These are phyloP conservation scores for Gortyna flavago DNA, from an alignment of 2,888 invertebrate species.

Conservation along the genomic window DNA sequence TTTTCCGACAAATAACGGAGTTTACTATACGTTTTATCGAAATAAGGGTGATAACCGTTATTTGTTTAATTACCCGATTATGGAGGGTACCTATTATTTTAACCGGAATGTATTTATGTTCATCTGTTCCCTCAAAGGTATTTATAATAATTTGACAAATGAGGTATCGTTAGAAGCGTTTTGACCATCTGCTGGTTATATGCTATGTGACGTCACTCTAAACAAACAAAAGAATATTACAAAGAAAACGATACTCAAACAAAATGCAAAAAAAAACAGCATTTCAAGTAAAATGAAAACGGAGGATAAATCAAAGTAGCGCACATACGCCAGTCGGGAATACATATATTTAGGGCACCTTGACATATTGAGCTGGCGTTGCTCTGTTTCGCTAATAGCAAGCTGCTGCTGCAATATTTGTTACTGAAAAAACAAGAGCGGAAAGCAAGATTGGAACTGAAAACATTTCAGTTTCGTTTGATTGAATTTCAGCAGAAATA, in stretches of 20 bases:
- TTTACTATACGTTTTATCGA: neutral
- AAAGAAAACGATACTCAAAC: neutral
- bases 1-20: neutral
- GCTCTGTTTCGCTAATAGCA: slow-evolving; percentile 48
- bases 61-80: too few species aligned
- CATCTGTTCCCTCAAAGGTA: too few species aligned
- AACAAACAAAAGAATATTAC: too few species aligned
- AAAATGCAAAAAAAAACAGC: slow-evolving; percentile 9
- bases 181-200: too few species aligned
- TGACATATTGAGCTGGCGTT: slow-evolving; percentile 78
- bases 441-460: slow-evolving; percentile 20
- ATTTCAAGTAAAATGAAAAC: slow-evolving; percentile 42
- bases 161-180: too few species aligned
- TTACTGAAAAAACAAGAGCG: slow-evolving; percentile 56
- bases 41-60: neutral
- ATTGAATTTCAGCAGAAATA: slow-evolving; percentile 35
- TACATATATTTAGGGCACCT: slow-evolving; percentile 82
- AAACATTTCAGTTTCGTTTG: slow-evolving; percentile 22
- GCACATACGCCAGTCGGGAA: slow-evolving; percentile 51
- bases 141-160: too few species aligned
- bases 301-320: slow-evolving; percentile 53
- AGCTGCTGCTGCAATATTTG: slow-evolving; percentile 63
- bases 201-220: too few species aligned
- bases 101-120: too few species aligned
- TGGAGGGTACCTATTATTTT: too few species aligned